Base-by-base conservation (phyloP, 2,113 vertebrate genomes). In the Leptocoma aspasia region DNA sequence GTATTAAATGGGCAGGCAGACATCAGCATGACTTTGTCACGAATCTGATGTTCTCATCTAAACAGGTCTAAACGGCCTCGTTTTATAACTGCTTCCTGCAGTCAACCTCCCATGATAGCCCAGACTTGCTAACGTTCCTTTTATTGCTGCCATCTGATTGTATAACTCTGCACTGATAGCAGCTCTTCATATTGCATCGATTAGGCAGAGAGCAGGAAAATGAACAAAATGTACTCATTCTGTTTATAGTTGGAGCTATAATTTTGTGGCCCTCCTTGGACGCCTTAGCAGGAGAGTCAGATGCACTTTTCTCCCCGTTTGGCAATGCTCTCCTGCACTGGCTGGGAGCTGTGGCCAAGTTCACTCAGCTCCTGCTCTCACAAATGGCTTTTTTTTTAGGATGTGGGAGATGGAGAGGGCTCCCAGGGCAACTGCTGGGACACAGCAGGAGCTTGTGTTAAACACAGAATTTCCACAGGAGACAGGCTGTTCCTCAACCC, bases 141-240 rank as follows among this genome's bases (percentile, higher is more conserved):
- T 97, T 95, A 97, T 97, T 97, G 95, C 95, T 97, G 89, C 91
- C 97, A 96, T 96, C 89, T 96, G 94, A 96, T 96, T 97, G 90
- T 96, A 97, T 88, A 94, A 91, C 93, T 66, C 90, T 63, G 91
- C 94, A 72, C 94, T 88, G 95, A 97, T 95, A 97, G 89, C 89
- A 95, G 94, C 60, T 82, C 66, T 95, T 97, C 90, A 93, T 97
- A 93, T 95, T 97, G 94, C 96, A 96, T 93, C 20, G 89, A 95
- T 97, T 97, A 96, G 68, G 75, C 86, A 80, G 91, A 86, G 90
- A 95, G 90, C 82, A 94, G 92, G 94, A 95, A 94, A 94, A 96
- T 76, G 96, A 97, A 97, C 97, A 97, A 95, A 96, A 61, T 96
- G 97, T 96, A 85, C 97, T 96, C 94, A 60, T 88, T 95, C 92